Base-by-base conservation (phyloP, 2,797 vertebrate genomes). In the Alcedo atthis region DNA sequence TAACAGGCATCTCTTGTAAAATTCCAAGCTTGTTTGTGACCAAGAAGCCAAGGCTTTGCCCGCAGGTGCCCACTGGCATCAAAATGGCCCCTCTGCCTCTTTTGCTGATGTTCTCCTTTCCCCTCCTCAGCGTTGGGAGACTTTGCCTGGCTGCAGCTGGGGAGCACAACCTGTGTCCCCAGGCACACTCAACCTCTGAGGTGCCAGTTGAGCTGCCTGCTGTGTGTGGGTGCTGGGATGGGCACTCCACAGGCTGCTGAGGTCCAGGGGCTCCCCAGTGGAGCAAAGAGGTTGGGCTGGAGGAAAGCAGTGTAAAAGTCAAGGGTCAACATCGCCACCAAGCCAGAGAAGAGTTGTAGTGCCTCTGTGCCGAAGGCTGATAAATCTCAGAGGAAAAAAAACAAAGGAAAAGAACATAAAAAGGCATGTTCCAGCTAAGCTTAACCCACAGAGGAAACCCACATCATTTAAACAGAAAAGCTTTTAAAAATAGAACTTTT, bases 401-500 rank as follows among this genome's bases (percentile, higher is more conserved):
- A 40, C 58, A 42, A 53, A 42, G 5, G 33, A 35, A 40, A 1
- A 1, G 37, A 64, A 48, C 45, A 77, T 61, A 66, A 42, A n/a
- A 81, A 30, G 40, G 68, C 45, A 70, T 35, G 64, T 85, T 57
- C 81, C 68, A 54, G 81, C 75, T 86, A 64, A 80, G 71, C 78
- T 81, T 82, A 94, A 90, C 83, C 78, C 64, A 77, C 71, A 71
- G 40, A 94, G 75, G 89, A 93, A 94, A 92, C 46, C 37, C 49
- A 86, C 4, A 6, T 89, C 61, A 85, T 90, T 95, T 70, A 25
- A 67, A 93, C 51, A 76, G 40, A 84, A 91, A 91, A 87, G 53
- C 68, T 85, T 74, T 85, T 87, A 88, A 93, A 95, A 93, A 82
- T 79, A 91, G 90, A 28, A 20, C 25, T 62, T 93, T 93, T 81